phyloP scores from a whole-genome alignment of 2,888 invertebrate species.

The Drosophila tripunctata region DNA sequence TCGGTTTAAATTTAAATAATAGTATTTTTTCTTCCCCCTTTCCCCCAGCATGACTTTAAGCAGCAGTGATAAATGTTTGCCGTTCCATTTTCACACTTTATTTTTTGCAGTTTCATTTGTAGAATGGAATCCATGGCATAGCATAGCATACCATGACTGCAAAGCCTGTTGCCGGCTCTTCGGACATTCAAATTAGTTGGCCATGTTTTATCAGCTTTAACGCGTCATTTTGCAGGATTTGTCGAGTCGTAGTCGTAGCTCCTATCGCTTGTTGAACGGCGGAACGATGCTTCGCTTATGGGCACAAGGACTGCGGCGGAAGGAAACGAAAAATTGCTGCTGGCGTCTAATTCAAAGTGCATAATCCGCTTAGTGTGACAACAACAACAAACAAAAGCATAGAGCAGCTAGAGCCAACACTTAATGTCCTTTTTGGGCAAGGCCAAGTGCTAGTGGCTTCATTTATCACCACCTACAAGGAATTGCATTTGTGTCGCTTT shows the following conservation, averaged over 20 bases:
- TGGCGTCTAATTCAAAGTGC: conserved; percentile 53
- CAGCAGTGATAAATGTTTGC: conserved; percentile 39
- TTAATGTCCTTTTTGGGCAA: conserved; percentile 38
- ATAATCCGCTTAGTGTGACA: conserved; percentile 56
- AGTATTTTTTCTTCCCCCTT: conserved; percentile 6
- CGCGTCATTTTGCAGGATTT: conserved; percentile 52
- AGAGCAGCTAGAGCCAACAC: background rate
- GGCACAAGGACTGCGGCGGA: background rate
- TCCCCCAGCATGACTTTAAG: conserved; percentile 17
- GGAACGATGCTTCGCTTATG: conserved; percentile 1
- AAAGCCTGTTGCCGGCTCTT: conserved; percentile 22
- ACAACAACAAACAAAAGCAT: conserved; percentile 29
- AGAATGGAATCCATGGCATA: background rate
- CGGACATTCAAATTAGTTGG: conserved; percentile 49
- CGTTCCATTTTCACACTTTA: conserved; percentile 1
- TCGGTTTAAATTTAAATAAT: conserved; percentile 26
- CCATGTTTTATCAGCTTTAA: conserved; percentile 46
- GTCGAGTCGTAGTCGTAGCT: conserved; percentile 2
- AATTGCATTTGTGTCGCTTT: conserved; percentile 10
- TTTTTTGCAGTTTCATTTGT: conserved; percentile 4
- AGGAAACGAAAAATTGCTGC: conserved; percentile 19
- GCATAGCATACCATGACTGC: background rate
- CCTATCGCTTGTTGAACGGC: conserved; percentile 27
- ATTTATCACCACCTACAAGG: conserved; percentile 18
- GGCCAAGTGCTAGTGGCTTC: conserved; percentile 12